phyloP scores from a whole-genome alignment of 2,888 invertebrate species.

The Oeneis ivallda region DNA sequence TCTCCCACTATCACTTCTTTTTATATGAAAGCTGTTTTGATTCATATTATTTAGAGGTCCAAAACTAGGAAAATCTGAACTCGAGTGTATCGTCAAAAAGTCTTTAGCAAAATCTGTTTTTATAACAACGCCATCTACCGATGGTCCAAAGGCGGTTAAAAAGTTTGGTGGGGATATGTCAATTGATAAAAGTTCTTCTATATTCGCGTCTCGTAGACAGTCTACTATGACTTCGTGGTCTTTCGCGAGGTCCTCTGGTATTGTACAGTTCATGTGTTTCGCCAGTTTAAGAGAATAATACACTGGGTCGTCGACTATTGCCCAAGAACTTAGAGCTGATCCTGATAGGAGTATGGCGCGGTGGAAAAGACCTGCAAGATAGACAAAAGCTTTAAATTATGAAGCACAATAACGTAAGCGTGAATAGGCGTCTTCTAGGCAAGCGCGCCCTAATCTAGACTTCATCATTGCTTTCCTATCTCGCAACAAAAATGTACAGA shows the following conservation, averaged over 20 bases:
- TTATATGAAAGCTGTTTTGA: slow-evolving; percentile 80
- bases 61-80: slow-evolving; percentile 83
- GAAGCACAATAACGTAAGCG: too few relatives aligned
- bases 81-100: slow-evolving; percentile 86
- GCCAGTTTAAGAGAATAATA: slow-evolving; percentile 91
- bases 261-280: slow-evolving; percentile 89
- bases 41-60: slow-evolving; percentile 82
- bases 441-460: too few relatives aligned
- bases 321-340: slow-evolving; percentile 94
- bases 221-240: slow-evolving; percentile 93
- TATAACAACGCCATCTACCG: slow-evolving; percentile 96
- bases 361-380: slow-evolving; percentile 88
- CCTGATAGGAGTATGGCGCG: slow-evolving; percentile 93
- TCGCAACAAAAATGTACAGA: too few relatives aligned
- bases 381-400: neutral
- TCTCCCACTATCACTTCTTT: slow-evolving; percentile 83
- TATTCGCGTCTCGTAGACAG: slow-evolving; percentile 88
- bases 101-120: slow-evolving; percentile 92
- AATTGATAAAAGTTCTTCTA: slow-evolving; percentile 87
- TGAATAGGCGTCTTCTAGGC: too few relatives aligned
- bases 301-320: slow-evolving; percentile 92
- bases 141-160: slow-evolving; percentile 94
- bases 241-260: slow-evolving; percentile 90
- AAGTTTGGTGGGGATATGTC: slow-evolving; percentile 91
- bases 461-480: too few relatives aligned